Conservation (phyloP, 2,888 invertebrate genomes). For the Pachliopta kotzebuea region DNA sequence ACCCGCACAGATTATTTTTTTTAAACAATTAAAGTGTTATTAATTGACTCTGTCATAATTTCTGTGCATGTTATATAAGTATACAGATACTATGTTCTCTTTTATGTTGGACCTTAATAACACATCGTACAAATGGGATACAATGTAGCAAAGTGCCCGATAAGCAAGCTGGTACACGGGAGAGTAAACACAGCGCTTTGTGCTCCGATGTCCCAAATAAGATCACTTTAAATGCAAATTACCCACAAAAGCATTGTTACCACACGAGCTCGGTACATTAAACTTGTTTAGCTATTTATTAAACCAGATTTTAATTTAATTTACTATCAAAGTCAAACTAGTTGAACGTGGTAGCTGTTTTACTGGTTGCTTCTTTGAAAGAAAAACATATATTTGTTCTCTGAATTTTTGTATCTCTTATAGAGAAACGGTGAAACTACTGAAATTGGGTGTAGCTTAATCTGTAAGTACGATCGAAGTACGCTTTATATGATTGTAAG, state of each 20-base stretch:
- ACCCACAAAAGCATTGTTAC: slow-evolving; percentile 46
- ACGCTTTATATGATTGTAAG: no score
- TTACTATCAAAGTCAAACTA: background rate
- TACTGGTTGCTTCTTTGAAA: no score
- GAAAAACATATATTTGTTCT: no score
- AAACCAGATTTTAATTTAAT: slow-evolving; percentile 16
- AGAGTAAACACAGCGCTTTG: slow-evolving; percentile 47
- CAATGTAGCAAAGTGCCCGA: slow-evolving; percentile 19
- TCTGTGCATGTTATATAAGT: background rate
- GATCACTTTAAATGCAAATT: slow-evolving; percentile 71
- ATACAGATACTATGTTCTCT: background rate
- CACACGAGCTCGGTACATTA: slow-evolving; percentile 37
- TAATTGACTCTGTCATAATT: background rate
- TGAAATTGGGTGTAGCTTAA: no score
- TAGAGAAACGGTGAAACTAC: no score
- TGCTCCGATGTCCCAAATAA: slow-evolving; percentile 52
- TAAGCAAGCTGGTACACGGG: slow-evolving; percentile 24
- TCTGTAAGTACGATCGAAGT: no score
- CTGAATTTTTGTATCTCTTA: no score
- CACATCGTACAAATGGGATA: background rate
- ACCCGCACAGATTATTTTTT: background rate
- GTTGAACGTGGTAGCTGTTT: background rate
- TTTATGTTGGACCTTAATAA: slow-evolving; percentile 1
- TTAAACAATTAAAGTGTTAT: background rate
- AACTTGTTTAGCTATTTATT: slow-evolving; percentile 31